Base-by-base conservation (phyloP, 2,888 invertebrate genomes). In the Idaea aversata region DNA sequence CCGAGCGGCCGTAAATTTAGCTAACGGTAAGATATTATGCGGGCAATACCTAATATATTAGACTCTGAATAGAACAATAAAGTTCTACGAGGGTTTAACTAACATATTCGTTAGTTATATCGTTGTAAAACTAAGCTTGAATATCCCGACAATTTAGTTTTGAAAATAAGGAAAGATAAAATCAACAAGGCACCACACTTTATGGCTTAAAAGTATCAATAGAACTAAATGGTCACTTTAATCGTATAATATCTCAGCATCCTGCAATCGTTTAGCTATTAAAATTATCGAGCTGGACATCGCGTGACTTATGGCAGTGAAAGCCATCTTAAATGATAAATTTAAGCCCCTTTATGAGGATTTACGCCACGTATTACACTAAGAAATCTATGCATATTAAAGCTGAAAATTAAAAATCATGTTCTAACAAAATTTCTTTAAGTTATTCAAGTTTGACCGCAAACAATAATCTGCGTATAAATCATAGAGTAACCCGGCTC, bases 261-360 rank as follows among this genome's bases (percentile, higher is more conserved):
- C 74, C 75, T 76, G 69, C 65, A 65, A 77, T 76, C 73, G 73
- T 74, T 74, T 72, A 78, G 73, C 77, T 73, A 76, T 75, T 74
- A 78, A 77, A 80, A 77, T 77, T 78, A 82, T 78, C 75, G 75
- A 68, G 66, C 69, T 70, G 69, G 76, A 70, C 79, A 74, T 87
- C 77, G 86, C 88, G 89, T 89, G 88, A 88, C 86, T 85, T 80
- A 82, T 75, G 75, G 77, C 77, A 82, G 87, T 86, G 88, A 89
- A 88, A 88, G 88, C 83, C 73, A 76, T 75, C 81, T 71, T 81
- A 85, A 88, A 84, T 85, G 82, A 84, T 84, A 79, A 83, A 82
- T 82, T 84, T 82, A 83, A 83, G 81, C 79, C 80, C 81, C 81
- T 84, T 86, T 83, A 83, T 74, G 74, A 80, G 80, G 81, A 81